Evolutionary conservation across 64 coral and sea anemone species (phyloP).

Genomic region (Hydrozoanthus tunicans): DNA sequence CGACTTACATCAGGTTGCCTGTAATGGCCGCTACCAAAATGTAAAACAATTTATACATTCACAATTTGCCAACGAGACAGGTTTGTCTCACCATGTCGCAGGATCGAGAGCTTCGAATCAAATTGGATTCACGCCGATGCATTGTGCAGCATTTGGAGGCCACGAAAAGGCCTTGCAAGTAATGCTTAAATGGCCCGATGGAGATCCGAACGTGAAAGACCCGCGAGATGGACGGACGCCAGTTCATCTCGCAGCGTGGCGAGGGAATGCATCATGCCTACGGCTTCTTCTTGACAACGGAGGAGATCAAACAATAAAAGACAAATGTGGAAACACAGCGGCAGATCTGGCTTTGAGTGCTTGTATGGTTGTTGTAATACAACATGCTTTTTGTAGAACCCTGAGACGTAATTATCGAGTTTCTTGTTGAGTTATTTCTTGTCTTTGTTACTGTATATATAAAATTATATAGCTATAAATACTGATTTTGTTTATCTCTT

Average conservation of each 20-base stretch:
- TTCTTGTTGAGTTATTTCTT: no score
- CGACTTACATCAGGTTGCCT: constrained; percentile 75
- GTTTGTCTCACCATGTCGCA: constrained; percentile 51
- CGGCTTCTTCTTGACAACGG: constrained; percentile 61
- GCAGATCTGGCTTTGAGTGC: constrained; percentile 7
- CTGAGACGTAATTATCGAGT: constrained; percentile 2
- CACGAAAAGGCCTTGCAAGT: constrained; percentile 62
- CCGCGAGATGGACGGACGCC: constrained; percentile 64
- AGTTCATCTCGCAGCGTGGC: constrained; percentile 80
- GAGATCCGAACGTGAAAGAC: constrained; percentile 64
- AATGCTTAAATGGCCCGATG: constrained; percentile 73
- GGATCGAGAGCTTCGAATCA: background rate
- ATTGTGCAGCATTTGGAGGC: constrained; percentile 79
- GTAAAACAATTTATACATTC: constrained; percentile 49
- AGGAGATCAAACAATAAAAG: constrained; percentile 37
- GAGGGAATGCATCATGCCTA: constrained; percentile 35
- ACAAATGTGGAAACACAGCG: constrained; percentile 18
- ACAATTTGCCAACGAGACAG: constrained; percentile 38
- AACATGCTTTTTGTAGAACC: background rate
- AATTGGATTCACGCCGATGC: constrained; percentile 68
- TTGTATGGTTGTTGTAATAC: background rate
- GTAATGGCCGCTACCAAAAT: constrained; percentile 53
- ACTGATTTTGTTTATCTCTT: no score
- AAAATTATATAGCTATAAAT: no score
- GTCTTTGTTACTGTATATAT: no score